A percentile compares a stretch with the other conserved stretches of the same genome.
phyloP scores from a whole-genome alignment of 2,113 vertebrate genomes.

The Azemiops feae region DNA sequence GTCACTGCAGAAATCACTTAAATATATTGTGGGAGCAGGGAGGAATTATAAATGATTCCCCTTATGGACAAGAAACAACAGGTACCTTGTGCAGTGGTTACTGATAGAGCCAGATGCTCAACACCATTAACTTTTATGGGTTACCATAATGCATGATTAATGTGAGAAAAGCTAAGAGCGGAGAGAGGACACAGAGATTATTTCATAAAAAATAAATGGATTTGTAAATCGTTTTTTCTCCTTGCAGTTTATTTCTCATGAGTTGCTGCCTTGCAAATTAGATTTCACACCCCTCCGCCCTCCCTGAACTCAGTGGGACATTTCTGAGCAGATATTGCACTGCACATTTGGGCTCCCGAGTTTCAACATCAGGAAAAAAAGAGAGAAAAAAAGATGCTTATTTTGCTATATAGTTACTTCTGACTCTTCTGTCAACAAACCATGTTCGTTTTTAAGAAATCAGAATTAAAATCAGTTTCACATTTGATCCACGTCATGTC shows the following conservation, averaged over 20 bases:
- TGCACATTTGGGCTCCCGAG: too few species aligned
- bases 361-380: not conserved
- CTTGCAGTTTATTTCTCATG: not conserved
- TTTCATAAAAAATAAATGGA: not conserved
- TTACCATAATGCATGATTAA: not conserved
- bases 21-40: not conserved
- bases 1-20: not conserved
- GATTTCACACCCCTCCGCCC: not conserved
- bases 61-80: not conserved
- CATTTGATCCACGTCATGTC: too few species aligned
- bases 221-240: not conserved
- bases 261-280: too few species aligned
- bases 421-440: fast-evolving
- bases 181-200: not conserved
- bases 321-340: not conserved
- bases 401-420: not conserved
- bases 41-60: not conserved
- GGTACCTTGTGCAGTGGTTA: fast-evolving
- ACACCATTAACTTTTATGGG: not conserved
- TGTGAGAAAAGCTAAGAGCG: not conserved
- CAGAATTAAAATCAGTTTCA: fast-evolving
- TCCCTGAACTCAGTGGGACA: not conserved
- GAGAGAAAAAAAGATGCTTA: fast-evolving
- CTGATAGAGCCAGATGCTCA: fast-evolving
- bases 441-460: not conserved